Percentiles rank a stretch among this genome's conserved stretches.
phyloP scores from a whole-genome alignment of 2,888 invertebrate genomes.

The Synanthedon andrenaeformis region DNA sequence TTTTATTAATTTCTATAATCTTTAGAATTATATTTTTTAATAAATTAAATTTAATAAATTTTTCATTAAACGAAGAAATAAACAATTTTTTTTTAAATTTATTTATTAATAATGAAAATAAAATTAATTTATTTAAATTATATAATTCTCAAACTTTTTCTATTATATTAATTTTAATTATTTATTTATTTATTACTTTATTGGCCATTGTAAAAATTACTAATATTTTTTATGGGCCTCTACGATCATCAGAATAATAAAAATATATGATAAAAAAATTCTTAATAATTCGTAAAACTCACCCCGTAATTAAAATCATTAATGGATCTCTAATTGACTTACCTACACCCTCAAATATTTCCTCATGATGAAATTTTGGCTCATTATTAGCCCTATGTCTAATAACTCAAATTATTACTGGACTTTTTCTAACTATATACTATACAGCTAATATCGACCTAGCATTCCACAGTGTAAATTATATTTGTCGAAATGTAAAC shows the following conservation, averaged over 20 bases:
- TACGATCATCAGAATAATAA: conserved; percentile 38
- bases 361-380: conserved; percentile 77
- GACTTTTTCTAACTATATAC: conserved; percentile 78
- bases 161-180: conserved; percentile 64
- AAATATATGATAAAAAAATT: conserved; percentile 36
- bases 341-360: conserved; percentile 73
- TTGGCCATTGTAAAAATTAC: conserved; percentile 72
- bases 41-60: conserved; percentile 39
- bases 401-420: conserved; percentile 76
- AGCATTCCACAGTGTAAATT: conserved; percentile 76
- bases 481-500: conserved; percentile 79
- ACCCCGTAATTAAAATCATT: conserved; percentile 68
- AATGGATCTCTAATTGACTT: conserved; percentile 71
- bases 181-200: conserved; percentile 72
- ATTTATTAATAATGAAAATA: conserved; percentile 45
- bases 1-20: conserved; percentile 17
- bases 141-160: conserved; percentile 63
- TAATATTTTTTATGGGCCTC: conserved; percentile 63
- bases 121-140: conserved; percentile 61
- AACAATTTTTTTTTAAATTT: conserved; percentile 16
- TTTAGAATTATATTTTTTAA: conserved; percentile 21
- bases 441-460: conserved; percentile 73
- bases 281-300: conserved; percentile 49
- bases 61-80: conserved; percentile 30
- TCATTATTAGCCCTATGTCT: conserved; percentile 74